phyloP scores from a whole-genome alignment of 1,140 invertebrate species.

The Hydropsyche tenuis region DNA sequence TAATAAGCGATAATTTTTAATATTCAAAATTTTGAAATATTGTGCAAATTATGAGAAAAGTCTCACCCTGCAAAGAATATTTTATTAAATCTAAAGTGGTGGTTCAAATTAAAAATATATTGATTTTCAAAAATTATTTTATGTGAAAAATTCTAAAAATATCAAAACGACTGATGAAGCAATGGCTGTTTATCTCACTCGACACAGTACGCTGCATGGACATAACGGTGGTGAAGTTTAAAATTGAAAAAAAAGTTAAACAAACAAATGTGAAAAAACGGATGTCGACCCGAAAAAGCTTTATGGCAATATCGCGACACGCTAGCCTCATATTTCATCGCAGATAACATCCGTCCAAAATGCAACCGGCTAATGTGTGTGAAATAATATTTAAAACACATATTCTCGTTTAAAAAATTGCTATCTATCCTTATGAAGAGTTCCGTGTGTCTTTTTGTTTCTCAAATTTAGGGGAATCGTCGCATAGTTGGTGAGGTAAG shows the following conservation, averaged over 20 bases:
- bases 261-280: not conserved
- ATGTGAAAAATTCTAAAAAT: conserved; percentile 12
- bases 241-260: not conserved
- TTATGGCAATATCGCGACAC: conserved; percentile 2
- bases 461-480: not conserved
- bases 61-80: too few species aligned
- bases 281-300: not conserved
- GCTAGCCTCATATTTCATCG: conserved; percentile 15
- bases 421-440: too few species aligned
- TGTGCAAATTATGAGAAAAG: too few species aligned
- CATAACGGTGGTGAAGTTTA: too few species aligned
- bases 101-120: too few species aligned
- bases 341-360: conserved; percentile 14
- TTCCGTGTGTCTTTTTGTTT: not conserved
- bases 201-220: not conserved
- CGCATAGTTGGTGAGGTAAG: not conserved
- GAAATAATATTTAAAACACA: too few species aligned
- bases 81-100: too few species aligned
- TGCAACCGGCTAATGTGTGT: not conserved
- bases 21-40: too few species aligned
- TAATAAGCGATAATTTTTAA: too few species aligned
- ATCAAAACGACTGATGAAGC: not conserved
- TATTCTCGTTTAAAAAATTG: too few species aligned
- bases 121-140: too few species aligned
- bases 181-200: conserved; percentile 20